Evolutionary conservation across 2,888 invertebrate species (phyloP), one percentile per base, ranked within the genome.

Genomic region (Antheraea assamensis): DNA sequence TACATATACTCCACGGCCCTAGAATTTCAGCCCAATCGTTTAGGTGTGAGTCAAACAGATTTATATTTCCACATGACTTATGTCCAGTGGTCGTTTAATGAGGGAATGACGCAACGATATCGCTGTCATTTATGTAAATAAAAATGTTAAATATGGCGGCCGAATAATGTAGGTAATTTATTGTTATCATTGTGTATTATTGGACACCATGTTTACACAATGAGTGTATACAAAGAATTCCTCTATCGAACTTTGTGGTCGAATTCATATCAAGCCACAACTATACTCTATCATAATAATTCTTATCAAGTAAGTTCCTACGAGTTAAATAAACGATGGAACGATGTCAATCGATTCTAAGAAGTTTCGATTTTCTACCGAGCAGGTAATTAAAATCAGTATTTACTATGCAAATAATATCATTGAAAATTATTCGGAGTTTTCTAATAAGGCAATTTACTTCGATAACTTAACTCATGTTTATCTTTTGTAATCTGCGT

Each of bases 371-470:
- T 73, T 76, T 71, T 74, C 61, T 72, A 81, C 79, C 82, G 79
- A 80, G 82, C 79, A 75, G 76, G 75, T 75, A 79, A 79, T 70
- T 73, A 31, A 73, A 71, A 71, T 52, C 58, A 47, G 58, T 73
- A 27, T 70, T 47, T 71, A 47, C 49, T 24, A 19, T 66, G 27
- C 75, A 79, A 76, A 4, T 8, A 35, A 4, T 35, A 35, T 8
- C 35, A 35, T 76, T 79, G 78, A 73, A 75, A 78, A 76, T 0
- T 55, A 55, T 55, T 55, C 2, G 55, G 55, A 58, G n/a, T 58
- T 24, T n/a, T n/a, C 42, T n/a, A 24, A 58, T 24, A 24, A 58
- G 10, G 24, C 24, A 58, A 58, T 13, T 58, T 58, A 58, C 7
- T 52, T 52, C 21, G 1, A 21, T 52, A 21, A 5, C 52, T 52